Evolutionary conservation across 2,888 invertebrate genomes (phyloP).

Genomic region (Dynastes grantii): DNA sequence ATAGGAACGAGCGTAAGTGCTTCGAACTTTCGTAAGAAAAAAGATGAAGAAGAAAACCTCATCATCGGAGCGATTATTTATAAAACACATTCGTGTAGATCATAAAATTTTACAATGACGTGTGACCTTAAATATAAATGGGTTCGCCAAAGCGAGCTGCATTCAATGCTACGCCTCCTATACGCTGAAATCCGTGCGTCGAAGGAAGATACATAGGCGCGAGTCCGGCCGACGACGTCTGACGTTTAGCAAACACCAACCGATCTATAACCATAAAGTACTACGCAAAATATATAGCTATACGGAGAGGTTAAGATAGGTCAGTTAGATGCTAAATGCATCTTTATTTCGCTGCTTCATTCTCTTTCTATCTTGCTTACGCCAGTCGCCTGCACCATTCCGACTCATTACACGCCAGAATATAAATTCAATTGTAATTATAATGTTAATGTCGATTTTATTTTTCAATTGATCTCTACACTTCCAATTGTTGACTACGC

Average conservation of each 20-base stretch:
- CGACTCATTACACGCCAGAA: conserved; percentile 31
- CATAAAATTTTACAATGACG: conserved; percentile 55
- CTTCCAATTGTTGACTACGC: conserved; percentile 28
- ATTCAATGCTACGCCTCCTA: conserved; percentile 28
- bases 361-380: conserved; percentile 23
- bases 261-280: conserved; percentile 47
- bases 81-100: conserved; percentile 53
- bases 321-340: conserved; percentile 51
- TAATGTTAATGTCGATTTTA: conserved; percentile 45
- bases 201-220: conserved; percentile 37
- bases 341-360: conserved; percentile 40
- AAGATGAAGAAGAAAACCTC: conserved; percentile 30
- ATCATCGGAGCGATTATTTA: conserved; percentile 51
- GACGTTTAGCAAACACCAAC: conserved; percentile 35
- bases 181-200: conserved; percentile 5
- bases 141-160: conserved; percentile 5
- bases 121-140: conserved; percentile 55
- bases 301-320: conserved; percentile 53
- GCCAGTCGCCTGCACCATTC: conserved; percentile 19
- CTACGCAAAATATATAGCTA: conserved; percentile 51
- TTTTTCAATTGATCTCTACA: conserved; percentile 46
- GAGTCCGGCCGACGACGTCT: conserved; percentile 21
- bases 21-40: conserved; percentile 34
- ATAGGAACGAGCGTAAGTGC: conserved; percentile 18
- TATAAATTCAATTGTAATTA: conserved; percentile 48